These are phyloP conservation scores for Pedionomus torquatus DNA, from an alignment of 2,113 vertebrate genomes.

Conservation along the genomic window DNA sequence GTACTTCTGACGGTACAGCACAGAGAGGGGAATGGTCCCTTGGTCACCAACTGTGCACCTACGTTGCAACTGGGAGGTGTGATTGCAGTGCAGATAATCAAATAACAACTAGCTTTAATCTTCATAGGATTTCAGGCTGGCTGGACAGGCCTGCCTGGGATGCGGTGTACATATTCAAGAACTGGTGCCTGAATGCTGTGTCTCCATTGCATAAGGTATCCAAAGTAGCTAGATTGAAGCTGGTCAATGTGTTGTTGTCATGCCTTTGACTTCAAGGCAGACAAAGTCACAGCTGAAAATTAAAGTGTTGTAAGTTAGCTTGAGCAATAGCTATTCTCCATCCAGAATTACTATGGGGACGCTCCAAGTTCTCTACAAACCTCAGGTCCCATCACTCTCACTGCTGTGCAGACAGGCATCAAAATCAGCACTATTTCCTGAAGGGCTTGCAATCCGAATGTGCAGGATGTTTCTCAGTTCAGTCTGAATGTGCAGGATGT, in stretches of 20 bases:
- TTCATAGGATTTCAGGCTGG: background rate
- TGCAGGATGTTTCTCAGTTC: background rate
- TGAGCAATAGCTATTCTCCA: background rate
- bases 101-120: conserved; percentile 19
- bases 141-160: background rate
- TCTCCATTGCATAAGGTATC: background rate
- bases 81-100: background rate
- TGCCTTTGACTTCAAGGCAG: background rate
- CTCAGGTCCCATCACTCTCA: background rate
- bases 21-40: background rate
- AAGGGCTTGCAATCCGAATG: background rate
- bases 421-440: background rate
- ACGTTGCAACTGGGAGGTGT: background rate
- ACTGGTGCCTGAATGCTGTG: background rate
- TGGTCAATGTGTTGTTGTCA: background rate
- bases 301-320: background rate
- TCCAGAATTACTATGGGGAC: background rate
- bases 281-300: background rate
- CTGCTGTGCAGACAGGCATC: background rate
- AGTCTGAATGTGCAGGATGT: background rate
- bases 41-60: background rate
- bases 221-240: background rate
- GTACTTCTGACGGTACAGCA: background rate
- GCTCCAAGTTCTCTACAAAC: background rate
- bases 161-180: background rate